Evolutionary conservation across 2,888 invertebrate species (phyloP).

Genomic region (Volucella zonaria): DNA sequence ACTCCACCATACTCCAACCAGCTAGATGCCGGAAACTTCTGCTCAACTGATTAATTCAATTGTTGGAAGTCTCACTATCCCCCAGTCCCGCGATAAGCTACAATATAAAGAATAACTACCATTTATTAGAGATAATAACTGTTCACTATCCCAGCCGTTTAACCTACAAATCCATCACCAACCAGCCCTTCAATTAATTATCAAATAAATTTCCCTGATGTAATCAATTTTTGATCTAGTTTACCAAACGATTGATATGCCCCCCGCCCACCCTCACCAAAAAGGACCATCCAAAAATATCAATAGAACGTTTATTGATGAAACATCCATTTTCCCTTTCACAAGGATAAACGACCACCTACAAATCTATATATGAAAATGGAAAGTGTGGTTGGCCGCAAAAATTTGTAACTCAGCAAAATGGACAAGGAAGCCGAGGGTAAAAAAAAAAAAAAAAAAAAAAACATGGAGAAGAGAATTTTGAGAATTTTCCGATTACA

Average conservation of each 20-base stretch:
- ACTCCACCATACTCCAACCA: too few relatives aligned
- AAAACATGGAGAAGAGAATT: slow-evolving; percentile 22
- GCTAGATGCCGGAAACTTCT: too few relatives aligned
- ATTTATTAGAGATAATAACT: too few relatives aligned
- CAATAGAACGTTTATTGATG: slow-evolving; percentile 37
- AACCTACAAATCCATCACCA: slow-evolving; percentile 58
- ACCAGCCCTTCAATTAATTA: slow-evolving; percentile 59
- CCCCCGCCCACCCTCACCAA: slow-evolving; percentile 16
- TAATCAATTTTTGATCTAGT: slow-evolving; percentile 55
- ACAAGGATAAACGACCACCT: not conserved
- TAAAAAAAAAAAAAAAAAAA: slow-evolving; percentile 2
- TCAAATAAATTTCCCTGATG: slow-evolving; percentile 56
- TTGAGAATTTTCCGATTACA: slow-evolving; percentile 20
- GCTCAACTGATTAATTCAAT: too few relatives aligned
- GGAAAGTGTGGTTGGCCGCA: slow-evolving; percentile 40
- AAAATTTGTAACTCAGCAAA: not conserved
- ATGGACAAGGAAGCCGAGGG: slow-evolving; percentile 38
- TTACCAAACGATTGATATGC: slow-evolving; percentile 41
- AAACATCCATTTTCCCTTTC: slow-evolving; percentile 41
- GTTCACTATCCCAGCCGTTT: slow-evolving; percentile 41
- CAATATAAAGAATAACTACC: too few relatives aligned
- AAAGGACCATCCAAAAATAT: slow-evolving; percentile 19
- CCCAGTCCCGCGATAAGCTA: too few relatives aligned
- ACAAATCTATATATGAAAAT: not conserved
- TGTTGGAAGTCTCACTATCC: too few relatives aligned